Evolutionary conservation across 2,113 vertebrate species (phyloP).

Genomic region (Pluvianellus socialis): DNA sequence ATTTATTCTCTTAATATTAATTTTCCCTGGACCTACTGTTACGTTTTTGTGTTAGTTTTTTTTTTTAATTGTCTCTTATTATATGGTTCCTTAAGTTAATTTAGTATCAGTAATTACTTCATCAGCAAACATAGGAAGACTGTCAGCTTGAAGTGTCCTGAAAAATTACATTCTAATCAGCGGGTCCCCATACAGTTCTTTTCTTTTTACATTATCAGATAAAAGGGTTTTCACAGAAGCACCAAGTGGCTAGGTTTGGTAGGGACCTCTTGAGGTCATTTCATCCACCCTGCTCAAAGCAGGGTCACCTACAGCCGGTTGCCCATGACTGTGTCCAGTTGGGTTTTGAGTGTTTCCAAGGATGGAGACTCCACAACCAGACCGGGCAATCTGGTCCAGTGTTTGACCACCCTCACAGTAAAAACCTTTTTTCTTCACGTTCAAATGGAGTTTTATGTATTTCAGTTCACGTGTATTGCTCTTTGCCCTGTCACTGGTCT

Average conservation of each 20-base stretch:
- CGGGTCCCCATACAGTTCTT: fast-evolving
- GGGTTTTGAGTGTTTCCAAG: neutral
- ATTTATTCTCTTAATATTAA: neutral
- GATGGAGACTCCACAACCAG: neutral
- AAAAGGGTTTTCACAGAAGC: neutral
- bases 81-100: neutral
- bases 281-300: neutral
- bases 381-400: neutral
- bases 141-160: neutral
- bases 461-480: neutral
- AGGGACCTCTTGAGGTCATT: neutral
- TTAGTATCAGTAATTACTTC: neutral
- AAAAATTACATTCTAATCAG: neutral
- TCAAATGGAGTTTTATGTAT: neutral
- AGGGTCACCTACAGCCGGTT: neutral
- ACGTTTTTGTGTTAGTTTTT: too few relatives aligned
- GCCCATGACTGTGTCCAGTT: neutral
- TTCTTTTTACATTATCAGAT: neutral
- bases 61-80: neutral
- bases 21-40: neutral
- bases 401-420: neutral
- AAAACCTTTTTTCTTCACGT: neutral
- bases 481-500: neutral
- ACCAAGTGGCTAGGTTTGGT: neutral
- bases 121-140: neutral